Percentiles rank a stretch among this genome's conserved stretches.
These are phyloP conservation scores for Psittacula echo DNA, from an alignment of 2,797 vertebrate genomes.

Conservation along the genomic window DNA sequence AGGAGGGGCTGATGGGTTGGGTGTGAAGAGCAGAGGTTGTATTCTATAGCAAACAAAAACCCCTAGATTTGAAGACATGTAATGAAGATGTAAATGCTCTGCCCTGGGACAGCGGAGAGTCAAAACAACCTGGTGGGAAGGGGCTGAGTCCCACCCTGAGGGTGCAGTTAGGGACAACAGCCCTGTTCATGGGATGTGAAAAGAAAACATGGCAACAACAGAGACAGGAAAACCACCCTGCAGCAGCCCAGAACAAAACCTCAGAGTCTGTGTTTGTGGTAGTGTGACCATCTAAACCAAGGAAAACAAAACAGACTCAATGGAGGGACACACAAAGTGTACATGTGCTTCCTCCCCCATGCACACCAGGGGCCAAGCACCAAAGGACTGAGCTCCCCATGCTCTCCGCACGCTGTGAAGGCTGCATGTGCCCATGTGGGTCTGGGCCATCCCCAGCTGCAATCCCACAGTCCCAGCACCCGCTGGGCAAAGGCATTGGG, in stretches of 20 bases:
- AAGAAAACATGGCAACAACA: not conserved
- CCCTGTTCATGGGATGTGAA: not conserved
- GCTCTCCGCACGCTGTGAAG: accelerated
- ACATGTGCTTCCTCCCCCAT: not conserved
- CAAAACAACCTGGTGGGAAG: not conserved
- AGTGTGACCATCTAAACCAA: not conserved
- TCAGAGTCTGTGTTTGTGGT: not conserved
- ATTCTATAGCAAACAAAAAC: not conserved
- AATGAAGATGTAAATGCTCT: not conserved
- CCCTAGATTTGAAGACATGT: not conserved
- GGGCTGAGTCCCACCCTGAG: not conserved
- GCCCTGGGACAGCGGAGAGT: not conserved
- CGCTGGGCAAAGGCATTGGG: accelerated
- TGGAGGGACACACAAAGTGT: accelerated
- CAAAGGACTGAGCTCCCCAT: not conserved
- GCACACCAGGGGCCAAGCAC: not conserved
- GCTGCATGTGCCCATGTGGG: accelerated
- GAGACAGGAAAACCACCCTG: not conserved
- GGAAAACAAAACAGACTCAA: not conserved
- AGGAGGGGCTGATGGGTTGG: not conserved
- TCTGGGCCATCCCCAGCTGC: accelerated
- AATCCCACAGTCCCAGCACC: not conserved
- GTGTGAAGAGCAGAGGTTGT: not conserved
- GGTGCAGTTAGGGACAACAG: accelerated
- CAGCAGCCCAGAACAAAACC: not conserved